A percentile compares a stretch with the other conserved stretches of the same genome.
phyloP scores from a whole-genome alignment of 2,113 vertebrate species.

The Murina feae region DNA sequence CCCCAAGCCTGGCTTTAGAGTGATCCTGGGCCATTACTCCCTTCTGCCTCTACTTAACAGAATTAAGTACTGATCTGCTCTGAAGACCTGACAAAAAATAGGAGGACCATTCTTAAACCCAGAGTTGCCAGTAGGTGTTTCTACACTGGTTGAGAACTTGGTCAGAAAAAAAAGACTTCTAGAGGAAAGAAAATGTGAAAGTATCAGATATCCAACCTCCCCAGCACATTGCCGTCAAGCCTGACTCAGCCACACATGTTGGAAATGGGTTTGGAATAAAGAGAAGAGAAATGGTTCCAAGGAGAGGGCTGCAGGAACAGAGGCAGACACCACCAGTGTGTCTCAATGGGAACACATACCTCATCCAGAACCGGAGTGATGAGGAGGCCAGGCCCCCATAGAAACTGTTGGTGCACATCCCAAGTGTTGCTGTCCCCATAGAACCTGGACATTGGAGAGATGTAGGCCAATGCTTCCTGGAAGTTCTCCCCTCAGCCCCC shows the following conservation, averaged over 20 bases:
- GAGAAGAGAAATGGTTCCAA: background rate
- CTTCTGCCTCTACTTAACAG: background rate
- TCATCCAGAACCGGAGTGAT: slow-evolving; percentile 92
- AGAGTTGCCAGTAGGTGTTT: background rate
- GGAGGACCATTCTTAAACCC: background rate
- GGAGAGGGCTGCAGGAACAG: background rate
- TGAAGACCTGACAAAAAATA: background rate
- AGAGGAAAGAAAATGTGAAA: background rate
- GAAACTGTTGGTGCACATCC: slow-evolving; percentile 88
- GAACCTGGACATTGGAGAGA: slow-evolving; percentile 82
- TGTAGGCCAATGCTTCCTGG: background rate
- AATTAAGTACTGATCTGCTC: background rate
- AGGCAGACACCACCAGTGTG: background rate
- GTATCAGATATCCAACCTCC: background rate
- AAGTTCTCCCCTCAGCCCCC: background rate
- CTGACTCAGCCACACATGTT: too few relatives aligned
- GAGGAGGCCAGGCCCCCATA: slow-evolving; percentile 94
- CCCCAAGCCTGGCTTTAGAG: background rate
- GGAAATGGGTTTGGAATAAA: background rate
- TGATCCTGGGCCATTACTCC: background rate
- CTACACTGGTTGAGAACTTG: background rate
- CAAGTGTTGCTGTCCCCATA: slow-evolving; percentile 86
- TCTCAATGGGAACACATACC: slow-evolving; percentile 75
- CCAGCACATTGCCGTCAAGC: background rate
- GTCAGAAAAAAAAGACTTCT: background rate